Evolutionary conservation across 1,140 invertebrate genomes (phyloP).

Genomic region (Triops longicaudatus): DNA sequence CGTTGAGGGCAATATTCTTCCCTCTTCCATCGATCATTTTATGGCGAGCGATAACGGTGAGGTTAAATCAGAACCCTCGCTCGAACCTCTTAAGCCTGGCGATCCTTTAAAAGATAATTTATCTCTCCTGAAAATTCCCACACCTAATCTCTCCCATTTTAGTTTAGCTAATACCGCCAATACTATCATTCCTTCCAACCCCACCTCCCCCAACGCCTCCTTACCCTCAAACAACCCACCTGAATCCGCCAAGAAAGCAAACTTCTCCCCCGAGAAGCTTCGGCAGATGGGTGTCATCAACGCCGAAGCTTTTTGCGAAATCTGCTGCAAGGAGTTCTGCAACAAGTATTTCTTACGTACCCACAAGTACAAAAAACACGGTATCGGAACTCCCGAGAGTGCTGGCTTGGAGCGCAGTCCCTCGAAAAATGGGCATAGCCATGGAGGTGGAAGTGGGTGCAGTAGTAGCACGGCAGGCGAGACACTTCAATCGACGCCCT

Average conservation of each 20-base stretch:
- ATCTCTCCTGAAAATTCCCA: conserved; percentile 26
- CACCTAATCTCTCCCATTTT: conserved; percentile 26
- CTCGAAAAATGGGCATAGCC: conserved; percentile 40
- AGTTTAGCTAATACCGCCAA: neutral
- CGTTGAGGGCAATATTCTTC: neutral
- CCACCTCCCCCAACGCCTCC: conserved; percentile 22
- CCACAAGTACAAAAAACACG: conserved; percentile 78
- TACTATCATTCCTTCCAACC: neutral
- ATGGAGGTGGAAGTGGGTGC: conserved; percentile 41
- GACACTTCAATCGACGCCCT: conserved; percentile 50
- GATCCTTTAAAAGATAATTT: conserved; percentile 14
- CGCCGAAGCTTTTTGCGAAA: conserved; percentile 82
- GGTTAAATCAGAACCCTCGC: neutral
- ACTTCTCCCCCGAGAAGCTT: conserved; percentile 50
- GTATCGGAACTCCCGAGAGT: conserved; percentile 50
- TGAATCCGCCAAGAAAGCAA: conserved; percentile 8
- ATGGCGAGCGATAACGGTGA: conserved; percentile 1
- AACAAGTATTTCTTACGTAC: conserved; percentile 90
- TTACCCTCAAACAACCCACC: conserved; percentile 28
- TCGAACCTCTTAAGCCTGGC: neutral
- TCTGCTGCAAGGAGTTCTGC: conserved; percentile 90
- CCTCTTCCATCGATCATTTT: conserved; percentile 7
- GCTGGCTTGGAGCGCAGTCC: conserved; percentile 38
- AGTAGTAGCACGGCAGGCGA: conserved; percentile 38
- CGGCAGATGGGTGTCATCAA: conserved; percentile 69